Evolutionary conservation across 2,888 invertebrate genomes (phyloP).

Genomic region (Phytoseiulus persimilis): DNA sequence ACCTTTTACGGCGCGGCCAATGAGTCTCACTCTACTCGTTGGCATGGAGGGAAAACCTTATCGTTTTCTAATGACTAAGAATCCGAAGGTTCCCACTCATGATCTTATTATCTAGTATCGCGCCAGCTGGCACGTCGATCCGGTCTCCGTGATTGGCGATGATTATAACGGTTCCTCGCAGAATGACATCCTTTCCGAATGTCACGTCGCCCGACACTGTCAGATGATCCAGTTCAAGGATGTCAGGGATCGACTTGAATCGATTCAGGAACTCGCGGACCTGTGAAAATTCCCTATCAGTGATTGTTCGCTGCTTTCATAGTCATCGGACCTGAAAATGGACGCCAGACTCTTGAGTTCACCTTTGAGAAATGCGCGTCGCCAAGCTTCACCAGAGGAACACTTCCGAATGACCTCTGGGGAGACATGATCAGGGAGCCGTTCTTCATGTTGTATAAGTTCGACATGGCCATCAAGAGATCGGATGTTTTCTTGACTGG

Average conservation of each 20-base stretch:
- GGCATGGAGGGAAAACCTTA: no score
- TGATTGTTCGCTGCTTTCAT: no score
- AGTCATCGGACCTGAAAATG: no score
- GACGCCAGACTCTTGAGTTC: no score
- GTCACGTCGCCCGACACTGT: conserved; percentile 98
- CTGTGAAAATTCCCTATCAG: conserved; percentile 44
- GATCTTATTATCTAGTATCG: conserved; percentile 92
- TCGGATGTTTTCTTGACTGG: conserved; percentile 98
- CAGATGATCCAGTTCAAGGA: conserved; percentile 90
- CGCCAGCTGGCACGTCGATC: conserved; percentile 94
- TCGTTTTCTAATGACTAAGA: conserved; percentile 67
- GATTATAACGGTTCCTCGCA: conserved; percentile 96
- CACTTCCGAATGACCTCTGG: conserved; percentile 87
- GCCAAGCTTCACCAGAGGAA: conserved; percentile 89
- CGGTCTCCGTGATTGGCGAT: conserved; percentile 98
- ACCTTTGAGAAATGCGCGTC: conserved; percentile 88
- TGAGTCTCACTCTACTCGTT: neutral
- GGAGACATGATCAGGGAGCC: conserved; percentile 89
- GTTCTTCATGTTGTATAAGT: conserved; percentile 77
- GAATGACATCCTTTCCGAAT: conserved; percentile 81
- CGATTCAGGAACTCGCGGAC: conserved; percentile 80
- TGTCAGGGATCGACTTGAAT: conserved; percentile 89
- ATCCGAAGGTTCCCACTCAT: conserved; percentile 96
- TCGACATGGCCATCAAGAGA: conserved; percentile 89
- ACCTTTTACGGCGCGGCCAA: no score